phyloP scores from a whole-genome alignment of 35 echinoderm and acorn worm genomes.

The Holothuria glaberrima region DNA sequence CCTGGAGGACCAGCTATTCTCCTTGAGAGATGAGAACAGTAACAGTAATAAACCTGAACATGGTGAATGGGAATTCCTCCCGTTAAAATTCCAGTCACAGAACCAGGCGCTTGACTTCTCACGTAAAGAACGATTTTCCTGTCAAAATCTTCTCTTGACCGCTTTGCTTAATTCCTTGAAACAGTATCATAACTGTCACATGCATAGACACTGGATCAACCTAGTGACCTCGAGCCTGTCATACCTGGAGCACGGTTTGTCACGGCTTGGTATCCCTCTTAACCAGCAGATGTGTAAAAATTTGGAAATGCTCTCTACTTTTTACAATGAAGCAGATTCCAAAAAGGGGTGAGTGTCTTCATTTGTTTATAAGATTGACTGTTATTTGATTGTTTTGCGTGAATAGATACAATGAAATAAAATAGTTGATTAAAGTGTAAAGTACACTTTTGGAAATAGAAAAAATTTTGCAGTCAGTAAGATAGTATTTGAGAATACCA shows the following conservation, averaged over 20 bases:
- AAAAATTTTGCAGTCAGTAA: too few relatives aligned
- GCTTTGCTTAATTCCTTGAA: constrained; percentile 86
- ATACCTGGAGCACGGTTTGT: constrained; percentile 85
- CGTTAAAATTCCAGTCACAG: constrained; percentile 80
- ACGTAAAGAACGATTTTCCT: constrained; percentile 74
- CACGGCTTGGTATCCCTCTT: constrained; percentile 78
- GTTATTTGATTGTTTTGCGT: too few relatives aligned
- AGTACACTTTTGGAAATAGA: too few relatives aligned
- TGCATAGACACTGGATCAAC: constrained; percentile 94
- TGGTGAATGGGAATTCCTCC: constrained; percentile 85
- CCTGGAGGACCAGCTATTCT: constrained; percentile 96
- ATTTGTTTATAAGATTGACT: neutral
- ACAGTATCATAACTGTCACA: constrained; percentile 91
- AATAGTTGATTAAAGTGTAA: too few relatives aligned
- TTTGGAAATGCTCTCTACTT: constrained; percentile 76
- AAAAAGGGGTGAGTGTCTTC: constrained; percentile 67
- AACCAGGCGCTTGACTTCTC: constrained; percentile 75
- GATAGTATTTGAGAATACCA: too few relatives aligned
- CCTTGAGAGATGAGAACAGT: constrained; percentile 70
- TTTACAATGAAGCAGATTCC: constrained; percentile 71
- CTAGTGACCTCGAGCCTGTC: constrained; percentile 86
- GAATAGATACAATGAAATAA: too few relatives aligned
- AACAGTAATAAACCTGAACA: constrained; percentile 21
- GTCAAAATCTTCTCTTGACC: constrained; percentile 81
- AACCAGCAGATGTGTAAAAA: constrained; percentile 88